Percentiles rank a stretch among this genome's conserved stretches.
Conservation (phyloP, 2,797 vertebrate genomes). For the Arremon aurantiirostris region DNA sequence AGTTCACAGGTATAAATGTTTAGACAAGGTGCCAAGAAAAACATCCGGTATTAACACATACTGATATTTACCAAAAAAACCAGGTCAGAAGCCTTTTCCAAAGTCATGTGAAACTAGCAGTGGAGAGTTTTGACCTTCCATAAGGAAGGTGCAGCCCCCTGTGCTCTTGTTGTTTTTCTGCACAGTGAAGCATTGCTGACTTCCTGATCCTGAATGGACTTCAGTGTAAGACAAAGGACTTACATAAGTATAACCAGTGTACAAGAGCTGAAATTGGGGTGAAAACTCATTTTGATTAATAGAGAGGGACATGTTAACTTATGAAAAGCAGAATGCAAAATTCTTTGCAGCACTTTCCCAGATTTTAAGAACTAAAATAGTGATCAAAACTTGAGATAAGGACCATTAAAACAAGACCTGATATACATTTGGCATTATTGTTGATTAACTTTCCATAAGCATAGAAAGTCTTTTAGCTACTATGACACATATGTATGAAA, state of each 20-base stretch:
- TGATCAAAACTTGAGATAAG: background rate
- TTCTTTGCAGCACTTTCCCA: background rate
- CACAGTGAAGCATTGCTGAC: background rate
- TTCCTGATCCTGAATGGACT: background rate
- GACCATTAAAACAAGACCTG: background rate
- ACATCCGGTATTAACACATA: background rate
- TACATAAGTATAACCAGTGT: background rate
- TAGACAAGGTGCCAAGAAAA: background rate
- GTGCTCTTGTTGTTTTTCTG: background rate
- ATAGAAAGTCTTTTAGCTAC: background rate
- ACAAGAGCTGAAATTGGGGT: background rate
- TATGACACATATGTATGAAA: accelerated
- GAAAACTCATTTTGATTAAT: background rate
- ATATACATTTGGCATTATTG: background rate
- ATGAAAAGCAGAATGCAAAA: background rate
- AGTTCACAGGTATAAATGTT: background rate
- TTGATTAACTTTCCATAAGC: background rate
- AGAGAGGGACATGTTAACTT: background rate
- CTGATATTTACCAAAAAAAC: background rate
- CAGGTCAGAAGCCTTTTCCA: background rate
- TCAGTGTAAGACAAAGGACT: background rate
- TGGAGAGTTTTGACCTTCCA: background rate
- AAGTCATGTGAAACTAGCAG: background rate
- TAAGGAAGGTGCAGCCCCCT: background rate
- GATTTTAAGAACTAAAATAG: background rate